Percentiles rank a stretch among this genome's conserved stretches.
phyloP scores from a whole-genome alignment of 2,113 vertebrate genomes.

The Clinocottus analis region DNA sequence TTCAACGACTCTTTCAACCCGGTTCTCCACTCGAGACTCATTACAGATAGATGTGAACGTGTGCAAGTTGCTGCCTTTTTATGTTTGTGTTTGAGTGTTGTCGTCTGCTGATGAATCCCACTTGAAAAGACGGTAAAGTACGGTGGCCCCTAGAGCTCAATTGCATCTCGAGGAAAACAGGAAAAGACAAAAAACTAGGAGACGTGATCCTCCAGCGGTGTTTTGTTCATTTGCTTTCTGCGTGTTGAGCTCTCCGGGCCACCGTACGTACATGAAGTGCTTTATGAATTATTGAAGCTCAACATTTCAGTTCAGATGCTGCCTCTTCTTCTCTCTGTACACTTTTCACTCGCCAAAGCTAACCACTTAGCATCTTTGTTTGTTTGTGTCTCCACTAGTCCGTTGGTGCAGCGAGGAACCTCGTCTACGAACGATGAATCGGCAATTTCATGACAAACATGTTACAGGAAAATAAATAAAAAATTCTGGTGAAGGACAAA shows the following conservation, averaged over 20 bases:
- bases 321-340: background rate
- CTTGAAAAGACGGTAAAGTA: background rate
- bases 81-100: background rate
- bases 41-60: background rate
- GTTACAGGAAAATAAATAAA: background rate
- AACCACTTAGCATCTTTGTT: background rate
- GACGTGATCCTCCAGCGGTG: background rate
- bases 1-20: background rate
- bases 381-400: background rate
- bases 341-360: background rate
- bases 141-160: background rate
- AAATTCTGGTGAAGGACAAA: background rate
- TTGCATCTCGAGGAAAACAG: background rate
- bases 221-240: background rate
- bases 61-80: slow-evolving; percentile 17
- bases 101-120: background rate
- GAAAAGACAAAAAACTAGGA: background rate
- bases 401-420: background rate
- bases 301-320: background rate
- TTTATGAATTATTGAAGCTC: background rate
- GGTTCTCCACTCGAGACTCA: background rate
- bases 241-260: background rate
- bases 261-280: background rate
- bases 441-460: background rate
- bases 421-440: background rate